Base-by-base conservation (phyloP, 2,888 invertebrate species). In the Sminthurides aquaticus region DNA sequence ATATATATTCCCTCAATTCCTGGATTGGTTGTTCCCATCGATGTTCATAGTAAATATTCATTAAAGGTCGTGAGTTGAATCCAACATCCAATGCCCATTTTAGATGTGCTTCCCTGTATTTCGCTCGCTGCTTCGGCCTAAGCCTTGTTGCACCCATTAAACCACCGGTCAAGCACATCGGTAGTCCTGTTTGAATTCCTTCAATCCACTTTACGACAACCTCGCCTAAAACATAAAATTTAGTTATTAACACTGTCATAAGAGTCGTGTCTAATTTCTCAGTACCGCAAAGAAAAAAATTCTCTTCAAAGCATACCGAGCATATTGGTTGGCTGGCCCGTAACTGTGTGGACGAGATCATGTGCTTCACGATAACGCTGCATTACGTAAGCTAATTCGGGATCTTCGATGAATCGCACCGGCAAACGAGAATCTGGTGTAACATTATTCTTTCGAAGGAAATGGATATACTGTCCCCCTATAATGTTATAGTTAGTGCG, bases 121-220 rank as follows among this genome's bases (percentile, higher is more conserved):
- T 81, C 74, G 86, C 81, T 57, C 93, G 82, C 77, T 95, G 92
- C 76, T 90, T 93, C 63, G 92, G 89, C 75, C 87, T 86, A 18
- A 98, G 82, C 73, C 97, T 82, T 18, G 88, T 81, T 1, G 96
- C 91, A 15, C 97, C 98, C 83, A 95, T 93, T 64, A 97, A 82
- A 0, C 91, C 97, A 24, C 91, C 99, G 60, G 88, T 86, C 67
- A 92, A 83, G 77, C 97, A 97, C 97, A 99, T 97, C 0, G 99
- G 99, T 27, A 99, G 81, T 60, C 86, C 88, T 15, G 90, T 91
- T 80, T 99, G 99, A 65, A 98, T 84, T 0, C 90, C 98, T 83
- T 99, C 99, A 58, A 99, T 86, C 94, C 97, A 97, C 81, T 99
- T 99, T 3, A 99, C 90, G 15, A 91, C 86, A 3, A 97, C 94